Percentiles rank a stretch among this genome's conserved stretches.
Conservation (phyloP, 37 sponge, comb jelly and placozoan genomes). For the Halichondria panicea region DNA sequence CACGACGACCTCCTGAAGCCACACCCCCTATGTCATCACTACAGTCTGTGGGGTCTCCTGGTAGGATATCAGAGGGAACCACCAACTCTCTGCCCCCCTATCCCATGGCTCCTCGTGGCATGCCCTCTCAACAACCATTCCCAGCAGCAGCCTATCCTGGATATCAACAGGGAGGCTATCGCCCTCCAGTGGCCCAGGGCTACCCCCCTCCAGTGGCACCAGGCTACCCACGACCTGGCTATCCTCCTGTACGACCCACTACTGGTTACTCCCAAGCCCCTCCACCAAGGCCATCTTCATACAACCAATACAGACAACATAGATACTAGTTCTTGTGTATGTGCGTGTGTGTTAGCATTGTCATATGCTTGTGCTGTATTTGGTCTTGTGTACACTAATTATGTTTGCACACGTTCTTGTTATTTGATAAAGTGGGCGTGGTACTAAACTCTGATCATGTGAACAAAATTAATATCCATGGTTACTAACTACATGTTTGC, state of each 20-base stretch:
- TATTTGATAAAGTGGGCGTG: too few species aligned
- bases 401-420: not conserved
- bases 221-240: not conserved
- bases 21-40: not conserved
- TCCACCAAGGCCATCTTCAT: not conserved
- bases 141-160: not conserved
- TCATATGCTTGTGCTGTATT: too few species aligned
- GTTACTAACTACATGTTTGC: too few species aligned
- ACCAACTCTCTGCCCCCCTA: not conserved
- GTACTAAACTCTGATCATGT: too few species aligned
- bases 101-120: slow-evolving; percentile 4
- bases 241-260: not conserved
- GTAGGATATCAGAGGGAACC: too few species aligned
- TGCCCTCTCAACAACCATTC: not conserved
- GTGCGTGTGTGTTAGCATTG: too few species aligned
- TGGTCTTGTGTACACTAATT: not conserved
- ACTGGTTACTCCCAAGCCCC: too few species aligned
- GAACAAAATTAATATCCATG: too few species aligned
- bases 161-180: not conserved
- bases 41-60: not conserved
- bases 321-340: not conserved
- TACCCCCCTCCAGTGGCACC: not conserved
- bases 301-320: not conserved
- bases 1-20: too few species aligned
- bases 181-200: not conserved